Base-by-base conservation (phyloP, 2,797 vertebrate genomes). In the Hippoglossus hippoglossus region DNA sequence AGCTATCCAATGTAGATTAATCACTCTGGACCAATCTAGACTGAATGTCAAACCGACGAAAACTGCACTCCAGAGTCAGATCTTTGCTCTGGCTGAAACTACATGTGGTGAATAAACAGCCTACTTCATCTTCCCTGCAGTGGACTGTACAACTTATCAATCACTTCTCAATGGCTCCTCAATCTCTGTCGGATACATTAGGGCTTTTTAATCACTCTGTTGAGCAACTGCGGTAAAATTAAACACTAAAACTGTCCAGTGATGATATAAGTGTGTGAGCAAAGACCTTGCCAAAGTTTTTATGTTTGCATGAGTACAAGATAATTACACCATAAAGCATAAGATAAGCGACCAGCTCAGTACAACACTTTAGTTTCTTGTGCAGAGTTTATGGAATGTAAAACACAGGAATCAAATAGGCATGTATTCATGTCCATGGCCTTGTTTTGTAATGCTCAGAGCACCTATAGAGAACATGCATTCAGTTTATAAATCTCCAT, bases 131-230 rank as follows among this genome's bases (percentile, higher is more conserved):
- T 77, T 76, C 22, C 50, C 34, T 63, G 53, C 49, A 73, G 73
- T 69, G 77, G 60, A 58, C 73, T 46, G 41, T 59, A 24, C 28
- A 63, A 62, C 50, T 60, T 61, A 87, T 87, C 62, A 73, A 85
- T 74, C 51, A 73, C 73, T 73, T 67, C 68, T 77, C 56, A 73
- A 25, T 57, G 19, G 54, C 59, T 74, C 66, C 47, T 71, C 53
- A 75, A 62, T 71, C 58, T 59, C 51, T 13, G 49, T 67, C 64
- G 67, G 73, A 82, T 54, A 55, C 70, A 69, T 87, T 80, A 79
- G 26, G 16, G 61, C 47, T 66, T 75, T 76, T 73, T 85, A 86
- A 88, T 89, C 50, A 75, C 56, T 55, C 65, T 55, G 67, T 75
- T 61, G 60, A 79, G 53, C 50, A 77, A 66, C 52, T 59, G 72